phyloP scores from a whole-genome alignment of 2,113 vertebrate species.

The Excalfactoria chinensis region DNA sequence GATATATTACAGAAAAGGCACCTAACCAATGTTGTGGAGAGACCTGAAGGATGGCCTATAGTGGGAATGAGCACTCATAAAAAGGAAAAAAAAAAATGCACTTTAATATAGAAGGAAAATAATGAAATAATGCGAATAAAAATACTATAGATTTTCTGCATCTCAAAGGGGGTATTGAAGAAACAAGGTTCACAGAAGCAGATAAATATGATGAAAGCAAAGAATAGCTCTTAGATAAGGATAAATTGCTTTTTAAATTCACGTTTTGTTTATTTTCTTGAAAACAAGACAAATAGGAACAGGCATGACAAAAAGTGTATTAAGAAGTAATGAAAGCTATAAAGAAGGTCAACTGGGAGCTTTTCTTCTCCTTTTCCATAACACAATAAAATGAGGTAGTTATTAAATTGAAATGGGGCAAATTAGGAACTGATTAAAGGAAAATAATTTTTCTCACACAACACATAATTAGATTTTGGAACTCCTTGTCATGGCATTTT shows the following conservation, averaged over 20 bases:
- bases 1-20: background rate
- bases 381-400: constrained; percentile 57
- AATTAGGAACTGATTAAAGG: constrained; percentile 66
- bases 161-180: background rate
- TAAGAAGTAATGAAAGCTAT: constrained; percentile 66
- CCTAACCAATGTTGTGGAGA: background rate
- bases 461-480: constrained; percentile 60
- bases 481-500: constrained; percentile 28
- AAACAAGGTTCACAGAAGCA: constrained; percentile 4
- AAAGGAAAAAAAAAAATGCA: background rate
- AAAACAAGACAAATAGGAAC: constrained; percentile 48
- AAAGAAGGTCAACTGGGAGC: constrained; percentile 64
- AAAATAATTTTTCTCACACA: constrained; percentile 72
- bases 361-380: constrained; percentile 52
- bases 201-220: background rate
- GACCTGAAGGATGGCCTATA: background rate
- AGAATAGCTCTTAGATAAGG: background rate
- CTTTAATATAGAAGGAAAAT: background rate
- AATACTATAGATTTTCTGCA: background rate
- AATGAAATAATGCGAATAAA: background rate
- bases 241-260: constrained; percentile 38
- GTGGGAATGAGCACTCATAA: background rate
- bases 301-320: constrained; percentile 52
- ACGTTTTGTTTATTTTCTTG: constrained; percentile 57
- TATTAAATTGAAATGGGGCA: constrained; percentile 65